Evolutionary conservation across 2,113 vertebrate species (phyloP), one percentile per base, ranked within the genome.

Genomic region (Crotophaga sulcirostris): DNA sequence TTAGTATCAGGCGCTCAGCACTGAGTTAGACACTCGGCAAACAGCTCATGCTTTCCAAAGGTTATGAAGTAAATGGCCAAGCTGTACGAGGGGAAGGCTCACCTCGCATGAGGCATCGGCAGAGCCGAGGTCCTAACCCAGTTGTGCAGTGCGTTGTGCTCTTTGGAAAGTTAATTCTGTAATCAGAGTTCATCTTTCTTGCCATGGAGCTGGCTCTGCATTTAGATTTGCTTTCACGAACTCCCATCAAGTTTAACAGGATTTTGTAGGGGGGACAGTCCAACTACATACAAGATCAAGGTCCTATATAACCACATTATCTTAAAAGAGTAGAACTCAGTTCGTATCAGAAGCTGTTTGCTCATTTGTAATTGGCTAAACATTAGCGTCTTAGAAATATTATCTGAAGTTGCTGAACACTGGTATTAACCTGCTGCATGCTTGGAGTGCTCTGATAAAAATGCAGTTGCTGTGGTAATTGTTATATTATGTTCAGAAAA

Each of bases 401-500:
- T 93, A 95, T 95, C 95, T 93, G 91, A 91, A 95, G 84, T 96
- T 92, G 84, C 62, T 84, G 88, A 90, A 76, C 63, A 54, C 74
- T 91, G 74, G 83, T 96, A 88, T 91, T 94, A 97, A 97, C 95
- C 92, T 95, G 76, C 93, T 92, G 72, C 82, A 93, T 95, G 92
- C 89, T 95, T 95, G 89, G 87, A 94, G 70, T 79, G 81, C 18
- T 96, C 85, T 94, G 90, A 97, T 92, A 95, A 97, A 44, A 92
- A 94, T 96, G 84, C 79, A 93, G 58, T 90, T 93, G 86, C 74
- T 97, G 93, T 95, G 84, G 92, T 89, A 97, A 96, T 96, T 95
- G 94, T 95, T 96, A 91, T 68, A 94, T 91, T 90, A 78, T 94
- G 85, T 89, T 96, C 94, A 95, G 83, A 87, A 91, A 97, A 97